Percentiles rank a stretch among this genome's conserved stretches.
Conservation (phyloP, 2,888 invertebrate species). For the Antitype chi region DNA sequence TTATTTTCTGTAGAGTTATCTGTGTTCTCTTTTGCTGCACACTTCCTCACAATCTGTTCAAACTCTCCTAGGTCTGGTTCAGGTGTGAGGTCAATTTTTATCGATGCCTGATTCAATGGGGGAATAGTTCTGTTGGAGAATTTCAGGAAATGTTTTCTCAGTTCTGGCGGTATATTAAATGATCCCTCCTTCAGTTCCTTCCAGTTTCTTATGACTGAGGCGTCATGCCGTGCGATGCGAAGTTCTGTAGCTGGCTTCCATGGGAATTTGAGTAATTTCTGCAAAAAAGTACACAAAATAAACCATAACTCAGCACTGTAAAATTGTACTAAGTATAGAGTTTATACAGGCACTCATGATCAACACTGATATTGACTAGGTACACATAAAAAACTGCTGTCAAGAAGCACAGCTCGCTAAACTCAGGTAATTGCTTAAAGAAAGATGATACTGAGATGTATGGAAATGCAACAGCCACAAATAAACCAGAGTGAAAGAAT, state of each 20-base stretch:
- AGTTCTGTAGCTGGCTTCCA: slow-evolving; percentile 91
- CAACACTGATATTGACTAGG: not conserved
- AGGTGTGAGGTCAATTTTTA: slow-evolving; percentile 80
- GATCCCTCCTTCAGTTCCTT: slow-evolving; percentile 90
- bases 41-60: slow-evolving; percentile 85
- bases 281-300: slow-evolving; percentile 54
- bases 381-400: not conserved
- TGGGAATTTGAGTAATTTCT: slow-evolving; percentile 92
- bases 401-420: not conserved
- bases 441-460: no score
- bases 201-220: slow-evolving; percentile 93
- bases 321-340: not conserved
- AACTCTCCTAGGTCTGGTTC: slow-evolving; percentile 84
- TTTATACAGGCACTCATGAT: not conserved
- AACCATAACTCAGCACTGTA: not conserved
- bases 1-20: slow-evolving; percentile 36
- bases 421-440: no score
- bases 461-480: no score
- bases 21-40: slow-evolving; percentile 76
- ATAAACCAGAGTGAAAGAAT: no score
- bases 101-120: slow-evolving; percentile 79
- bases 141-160: slow-evolving; percentile 92
- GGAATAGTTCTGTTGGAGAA: slow-evolving; percentile 91
- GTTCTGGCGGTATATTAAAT: slow-evolving; percentile 83
- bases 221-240: slow-evolving; percentile 92